Conservation (phyloP, 2,888 invertebrate genomes). For the Dolichomitus sp. region DNA sequence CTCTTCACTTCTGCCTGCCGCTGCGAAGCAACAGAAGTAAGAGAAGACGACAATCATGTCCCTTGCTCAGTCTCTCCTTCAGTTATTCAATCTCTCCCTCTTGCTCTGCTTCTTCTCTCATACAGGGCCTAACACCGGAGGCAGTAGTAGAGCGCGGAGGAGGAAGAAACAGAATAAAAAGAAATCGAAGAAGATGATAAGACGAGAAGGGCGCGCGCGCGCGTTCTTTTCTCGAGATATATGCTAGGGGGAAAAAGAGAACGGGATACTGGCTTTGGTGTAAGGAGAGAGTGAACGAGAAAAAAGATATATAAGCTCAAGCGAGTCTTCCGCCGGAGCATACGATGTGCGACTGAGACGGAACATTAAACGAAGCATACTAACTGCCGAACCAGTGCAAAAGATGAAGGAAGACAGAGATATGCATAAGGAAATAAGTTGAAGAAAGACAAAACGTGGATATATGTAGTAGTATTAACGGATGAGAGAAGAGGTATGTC, state of each 20-base stretch:
- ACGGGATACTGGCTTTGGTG: slow-evolving; percentile 53
- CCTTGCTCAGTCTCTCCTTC: slow-evolving; percentile 19
- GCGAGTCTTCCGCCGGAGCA: background rate
- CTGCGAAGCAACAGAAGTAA: slow-evolving; percentile 64
- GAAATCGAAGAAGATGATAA: slow-evolving; percentile 28
- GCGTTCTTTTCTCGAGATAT: slow-evolving; percentile 50
- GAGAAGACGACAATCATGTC: slow-evolving; percentile 50
- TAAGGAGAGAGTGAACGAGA: slow-evolving; percentile 50
- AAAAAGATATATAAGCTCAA: slow-evolving; percentile 20
- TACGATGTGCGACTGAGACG: background rate
- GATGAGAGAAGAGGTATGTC: slow-evolving; percentile 51
- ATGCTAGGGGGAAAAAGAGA: slow-evolving; percentile 60
- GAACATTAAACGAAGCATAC: slow-evolving; percentile 38
- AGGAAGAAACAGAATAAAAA: slow-evolving; percentile 59
- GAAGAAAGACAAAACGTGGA: slow-evolving; percentile 16
- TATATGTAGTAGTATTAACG: slow-evolving; percentile 34
- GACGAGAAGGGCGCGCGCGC: slow-evolving; percentile 47
- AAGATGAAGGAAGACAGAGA: background rate
- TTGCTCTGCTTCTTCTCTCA: slow-evolving; percentile 13
- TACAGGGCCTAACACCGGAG: slow-evolving; percentile 51
- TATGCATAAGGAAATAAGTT: background rate
- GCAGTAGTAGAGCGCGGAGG: slow-evolving; percentile 58
- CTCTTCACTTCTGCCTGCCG: slow-evolving; percentile 64
- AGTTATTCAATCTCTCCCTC: background rate
- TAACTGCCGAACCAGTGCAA: background rate